Base-by-base conservation (phyloP, 2,797 vertebrate genomes). In the Tapera naevia region DNA sequence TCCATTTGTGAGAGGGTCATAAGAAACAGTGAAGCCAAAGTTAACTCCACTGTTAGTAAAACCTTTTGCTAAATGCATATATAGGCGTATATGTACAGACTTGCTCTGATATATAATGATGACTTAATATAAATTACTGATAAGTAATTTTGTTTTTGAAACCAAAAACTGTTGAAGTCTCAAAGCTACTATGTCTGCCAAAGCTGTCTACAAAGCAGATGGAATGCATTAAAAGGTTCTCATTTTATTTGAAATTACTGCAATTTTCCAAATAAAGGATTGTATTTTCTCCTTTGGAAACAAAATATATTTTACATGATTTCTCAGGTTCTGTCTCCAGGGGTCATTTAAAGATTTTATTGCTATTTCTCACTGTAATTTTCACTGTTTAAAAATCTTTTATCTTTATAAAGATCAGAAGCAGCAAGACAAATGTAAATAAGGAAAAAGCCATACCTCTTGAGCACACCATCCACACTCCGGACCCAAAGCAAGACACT, bases 381-480 rank as follows among this genome's bases (percentile, higher is more conserved):
- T 97, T 88, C 62, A 86, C 74, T 60, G 51, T 80, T 84, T 60
- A 71, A n/a, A 84, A 75, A 45, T 24, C 32, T 39, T 88, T 74
- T 60, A 79, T 90, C 71, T 85, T 84, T 51, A 84, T 30, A 86
- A 82, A 85, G 23, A 88, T 82, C 71, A 89, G 48, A 93, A 82
- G 43, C 24, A 85, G 19, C 10, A 85, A 86, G 24, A 43, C 10
- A 94, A 86, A 82, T 45, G 32, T 46, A 95, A 94, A 95, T 70
- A 81, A 92, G 67, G 60, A 51, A 86, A 85, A 91, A 17, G 50
- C 27, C 97, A 48, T 97, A 99, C 99, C 99, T 99, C 98, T 97
- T 99, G 98, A 97, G 98, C 98, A 98, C 99, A 99, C 99, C 99
- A 99, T 96, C 98, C 98, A 35, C 99, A 99, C 95, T 99, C 98